phyloP scores from a whole-genome alignment of 2,888 invertebrate species.

The Mythimna pallens region DNA sequence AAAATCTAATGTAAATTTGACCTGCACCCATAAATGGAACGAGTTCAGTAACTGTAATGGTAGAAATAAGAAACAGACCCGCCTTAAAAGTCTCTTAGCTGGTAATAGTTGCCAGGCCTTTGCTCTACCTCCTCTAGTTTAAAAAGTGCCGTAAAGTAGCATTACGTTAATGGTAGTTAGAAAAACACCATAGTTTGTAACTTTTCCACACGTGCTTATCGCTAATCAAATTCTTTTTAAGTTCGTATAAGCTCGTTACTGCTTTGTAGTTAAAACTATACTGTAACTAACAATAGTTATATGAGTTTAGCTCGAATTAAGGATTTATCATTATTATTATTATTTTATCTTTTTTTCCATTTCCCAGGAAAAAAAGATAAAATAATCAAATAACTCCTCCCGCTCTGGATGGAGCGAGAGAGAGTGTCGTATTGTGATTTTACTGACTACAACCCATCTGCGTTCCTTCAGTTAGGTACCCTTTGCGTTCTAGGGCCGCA shows the following conservation, averaged over 20 bases:
- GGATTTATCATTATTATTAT: too few species aligned
- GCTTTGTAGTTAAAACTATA: neutral
- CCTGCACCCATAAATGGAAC: slow-evolving; percentile 24
- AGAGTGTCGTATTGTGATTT: too few species aligned
- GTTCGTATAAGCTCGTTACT: neutral
- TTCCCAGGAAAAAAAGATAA: too few species aligned
- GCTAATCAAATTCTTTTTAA: slow-evolving; percentile 1
- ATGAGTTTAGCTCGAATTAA: too few species aligned
- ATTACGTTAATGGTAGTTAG: slow-evolving; percentile 8
- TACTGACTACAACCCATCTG: too few species aligned
- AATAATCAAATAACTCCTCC: too few species aligned
- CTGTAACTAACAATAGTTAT: too few species aligned
- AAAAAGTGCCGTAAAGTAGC: slow-evolving; percentile 17
- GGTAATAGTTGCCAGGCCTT: neutral
- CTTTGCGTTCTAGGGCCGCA: too few species aligned
- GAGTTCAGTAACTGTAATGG: slow-evolving; percentile 14
- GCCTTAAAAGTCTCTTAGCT: slow-evolving; percentile 21
- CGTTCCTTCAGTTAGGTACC: too few species aligned
- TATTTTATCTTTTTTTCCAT: too few species aligned
- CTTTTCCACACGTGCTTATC: neutral
- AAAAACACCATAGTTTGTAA: neutral
- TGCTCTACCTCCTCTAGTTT: slow-evolving; percentile 9
- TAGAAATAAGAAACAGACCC: slow-evolving; percentile 24
- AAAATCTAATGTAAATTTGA: slow-evolving; percentile 45
- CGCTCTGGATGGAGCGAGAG: too few species aligned